These are phyloP conservation scores for Crenuchus spilurus DNA, from an alignment of 2,797 vertebrate species.

Conservation along the genomic window DNA sequence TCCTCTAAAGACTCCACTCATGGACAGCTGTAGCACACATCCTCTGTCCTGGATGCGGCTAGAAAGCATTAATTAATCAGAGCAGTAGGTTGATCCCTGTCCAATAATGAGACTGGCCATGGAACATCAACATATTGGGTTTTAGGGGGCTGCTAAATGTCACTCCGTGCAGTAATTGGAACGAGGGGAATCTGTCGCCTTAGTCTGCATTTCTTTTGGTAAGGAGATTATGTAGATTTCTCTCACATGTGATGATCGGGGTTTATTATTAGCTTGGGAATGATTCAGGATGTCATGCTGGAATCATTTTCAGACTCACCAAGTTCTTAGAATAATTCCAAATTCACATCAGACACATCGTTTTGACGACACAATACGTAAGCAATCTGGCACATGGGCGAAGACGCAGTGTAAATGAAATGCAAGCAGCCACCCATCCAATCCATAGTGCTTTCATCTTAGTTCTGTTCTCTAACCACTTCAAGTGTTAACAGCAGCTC, in stretches of 20 bases:
- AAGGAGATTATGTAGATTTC: slow-evolving; percentile 7
- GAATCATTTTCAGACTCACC: neutral
- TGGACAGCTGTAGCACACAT: slow-evolving; percentile 11
- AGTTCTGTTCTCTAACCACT: too few species aligned
- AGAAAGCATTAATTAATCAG: slow-evolving; percentile 35
- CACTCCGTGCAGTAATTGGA: slow-evolving; percentile 28
- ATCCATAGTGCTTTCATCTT: too few species aligned
- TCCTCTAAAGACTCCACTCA: slow-evolving; percentile 23
- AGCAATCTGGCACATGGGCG: too few species aligned
- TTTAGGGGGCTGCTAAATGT: slow-evolving; percentile 25
- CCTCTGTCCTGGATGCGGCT: slow-evolving; percentile 15
- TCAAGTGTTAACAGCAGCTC: too few species aligned
- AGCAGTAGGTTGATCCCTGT: slow-evolving; percentile 12
- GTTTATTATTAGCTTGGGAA: neutral
- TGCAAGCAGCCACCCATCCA: too few species aligned
- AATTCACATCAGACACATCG: neutral
- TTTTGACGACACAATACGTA: too few species aligned
- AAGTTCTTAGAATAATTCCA: neutral
- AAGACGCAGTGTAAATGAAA: too few species aligned
- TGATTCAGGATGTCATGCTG: neutral
- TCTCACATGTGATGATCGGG: neutral
- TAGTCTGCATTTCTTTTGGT: slow-evolving; percentile 8
- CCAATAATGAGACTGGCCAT: slow-evolving; percentile 27
- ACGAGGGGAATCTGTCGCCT: slow-evolving; percentile 1
- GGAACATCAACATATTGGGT: slow-evolving; percentile 38